These are phyloP conservation scores for Danaus chrysippus DNA, from an alignment of 2,888 invertebrate genomes.

Conservation along the genomic window DNA sequence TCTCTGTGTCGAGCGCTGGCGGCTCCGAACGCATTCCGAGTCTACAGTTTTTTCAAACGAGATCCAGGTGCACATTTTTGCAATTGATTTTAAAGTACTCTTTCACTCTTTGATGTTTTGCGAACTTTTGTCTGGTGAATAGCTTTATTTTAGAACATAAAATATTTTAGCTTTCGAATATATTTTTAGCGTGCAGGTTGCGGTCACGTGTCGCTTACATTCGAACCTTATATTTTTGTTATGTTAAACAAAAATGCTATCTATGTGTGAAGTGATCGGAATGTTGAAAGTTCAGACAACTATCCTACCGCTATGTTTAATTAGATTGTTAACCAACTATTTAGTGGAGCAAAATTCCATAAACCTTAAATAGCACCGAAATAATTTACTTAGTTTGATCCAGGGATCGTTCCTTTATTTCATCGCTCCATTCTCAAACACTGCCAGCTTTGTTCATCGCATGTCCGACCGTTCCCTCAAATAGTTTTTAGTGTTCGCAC, in stretches of 20 bases:
- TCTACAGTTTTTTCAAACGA: neutral
- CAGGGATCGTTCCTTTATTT: conserved; percentile 1
- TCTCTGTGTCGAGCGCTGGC: conserved; percentile 15
- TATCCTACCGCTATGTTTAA: neutral
- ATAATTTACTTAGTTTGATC: conserved; percentile 7
- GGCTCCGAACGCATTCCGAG: conserved; percentile 5
- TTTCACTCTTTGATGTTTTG: neutral
- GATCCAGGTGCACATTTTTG: neutral
- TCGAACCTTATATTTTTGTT: neutral
- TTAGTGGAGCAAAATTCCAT: neutral
- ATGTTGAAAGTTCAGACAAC: neutral
- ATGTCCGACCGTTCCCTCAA: conserved; percentile 13
- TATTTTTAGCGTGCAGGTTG: too few species aligned
- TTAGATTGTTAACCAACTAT: neutral
- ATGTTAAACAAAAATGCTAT: neutral
- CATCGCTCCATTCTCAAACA: conserved; percentile 10
- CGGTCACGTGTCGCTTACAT: too few species aligned
- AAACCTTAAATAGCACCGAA: neutral
- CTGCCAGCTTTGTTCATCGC: conserved; percentile 5
- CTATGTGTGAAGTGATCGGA: neutral
- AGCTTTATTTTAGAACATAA: too few species aligned
- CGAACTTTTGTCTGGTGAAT: neutral
- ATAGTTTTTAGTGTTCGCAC: conserved; percentile 17
- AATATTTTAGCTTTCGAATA: too few species aligned
- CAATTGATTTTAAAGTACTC: conserved; percentile 10